phyloP scores from a whole-genome alignment of 37 sponge, comb jelly and placozoan species.

The Dysidea cf. avara region DNA sequence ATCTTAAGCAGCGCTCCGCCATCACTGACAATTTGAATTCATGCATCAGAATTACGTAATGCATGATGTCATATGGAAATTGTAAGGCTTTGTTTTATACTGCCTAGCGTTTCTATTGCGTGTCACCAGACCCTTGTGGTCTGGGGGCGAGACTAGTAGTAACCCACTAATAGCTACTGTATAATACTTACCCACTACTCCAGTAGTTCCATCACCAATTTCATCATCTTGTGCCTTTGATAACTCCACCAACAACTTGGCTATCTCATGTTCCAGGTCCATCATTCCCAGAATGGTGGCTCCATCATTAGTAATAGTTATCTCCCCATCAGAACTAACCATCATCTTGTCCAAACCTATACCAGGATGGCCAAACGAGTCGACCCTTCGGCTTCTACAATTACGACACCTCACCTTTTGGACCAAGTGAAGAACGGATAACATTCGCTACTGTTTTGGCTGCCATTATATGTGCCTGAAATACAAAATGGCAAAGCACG shows the following conservation, averaged over 20 bases:
- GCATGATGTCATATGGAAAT: too few species aligned
- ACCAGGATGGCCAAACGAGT: too few species aligned
- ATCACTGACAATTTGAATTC: too few species aligned
- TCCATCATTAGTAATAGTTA: constrained; percentile 97
- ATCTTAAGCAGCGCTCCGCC: too few species aligned
- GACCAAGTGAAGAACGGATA: constrained; percentile 89
- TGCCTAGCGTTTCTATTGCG: too few species aligned
- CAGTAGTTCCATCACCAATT: constrained; percentile 99
- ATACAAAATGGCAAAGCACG: neutral
- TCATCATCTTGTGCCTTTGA: constrained; percentile 97
- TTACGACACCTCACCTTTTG: too few species aligned
- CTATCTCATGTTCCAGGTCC: constrained; percentile 98
- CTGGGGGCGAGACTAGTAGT: too few species aligned
- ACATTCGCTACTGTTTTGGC: constrained; percentile 81
- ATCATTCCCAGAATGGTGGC: constrained; percentile 95
- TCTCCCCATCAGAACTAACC: constrained; percentile 93
- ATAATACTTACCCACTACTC: constrained; percentile 86
- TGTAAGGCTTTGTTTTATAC: too few species aligned
- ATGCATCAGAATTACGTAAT: too few species aligned
- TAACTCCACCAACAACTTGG: constrained; percentile 95
- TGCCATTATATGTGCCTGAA: constrained; percentile 90
- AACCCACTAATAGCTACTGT: too few species aligned
- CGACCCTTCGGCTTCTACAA: too few species aligned
- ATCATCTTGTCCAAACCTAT: constrained; percentile 98
- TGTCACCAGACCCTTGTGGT: too few species aligned